These are phyloP conservation scores for Bombus confusus DNA, from an alignment of 1,140 invertebrate genomes.

Conservation along the genomic window DNA sequence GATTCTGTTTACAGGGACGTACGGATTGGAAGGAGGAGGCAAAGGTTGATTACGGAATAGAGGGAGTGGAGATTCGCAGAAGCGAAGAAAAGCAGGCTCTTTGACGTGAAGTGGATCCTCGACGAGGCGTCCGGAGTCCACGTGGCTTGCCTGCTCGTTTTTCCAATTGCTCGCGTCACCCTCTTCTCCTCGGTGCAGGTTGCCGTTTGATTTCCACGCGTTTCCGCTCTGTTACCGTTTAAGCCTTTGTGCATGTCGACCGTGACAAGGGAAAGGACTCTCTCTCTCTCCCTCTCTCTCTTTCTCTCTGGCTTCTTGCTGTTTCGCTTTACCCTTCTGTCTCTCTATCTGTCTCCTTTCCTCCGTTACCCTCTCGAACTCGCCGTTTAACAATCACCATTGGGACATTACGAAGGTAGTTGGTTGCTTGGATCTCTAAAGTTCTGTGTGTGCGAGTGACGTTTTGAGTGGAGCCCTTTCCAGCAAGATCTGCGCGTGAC, in stretches of 20 bases:
- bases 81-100: constrained; percentile 46
- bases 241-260: constrained; percentile 37
- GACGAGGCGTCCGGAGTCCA: constrained; percentile 55
- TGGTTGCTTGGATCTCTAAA: not conserved
- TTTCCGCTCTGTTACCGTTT: constrained; percentile 44
- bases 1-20: constrained; percentile 58
- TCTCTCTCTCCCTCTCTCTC: too few relatives aligned
- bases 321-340: not conserved
- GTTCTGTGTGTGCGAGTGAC: constrained; percentile 7
- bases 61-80: constrained; percentile 4
- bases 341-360: not conserved
- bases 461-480: not conserved
- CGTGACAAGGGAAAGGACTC: constrained; percentile 47
- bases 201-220: constrained; percentile 61
- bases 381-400: constrained; percentile 47
- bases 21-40: constrained; percentile 13
- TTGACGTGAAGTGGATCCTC: constrained; percentile 73
- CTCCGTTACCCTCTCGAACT: not conserved
- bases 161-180: constrained; percentile 62
- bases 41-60: constrained; percentile 71
- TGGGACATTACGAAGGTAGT: not conserved
- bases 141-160: constrained; percentile 57
- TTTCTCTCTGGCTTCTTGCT: not conserved
- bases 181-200: constrained; percentile 37
- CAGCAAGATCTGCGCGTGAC: constrained; percentile 1